Base-by-base conservation (phyloP, 2,797 vertebrate species). In the Anabacerthia variegaticeps region DNA sequence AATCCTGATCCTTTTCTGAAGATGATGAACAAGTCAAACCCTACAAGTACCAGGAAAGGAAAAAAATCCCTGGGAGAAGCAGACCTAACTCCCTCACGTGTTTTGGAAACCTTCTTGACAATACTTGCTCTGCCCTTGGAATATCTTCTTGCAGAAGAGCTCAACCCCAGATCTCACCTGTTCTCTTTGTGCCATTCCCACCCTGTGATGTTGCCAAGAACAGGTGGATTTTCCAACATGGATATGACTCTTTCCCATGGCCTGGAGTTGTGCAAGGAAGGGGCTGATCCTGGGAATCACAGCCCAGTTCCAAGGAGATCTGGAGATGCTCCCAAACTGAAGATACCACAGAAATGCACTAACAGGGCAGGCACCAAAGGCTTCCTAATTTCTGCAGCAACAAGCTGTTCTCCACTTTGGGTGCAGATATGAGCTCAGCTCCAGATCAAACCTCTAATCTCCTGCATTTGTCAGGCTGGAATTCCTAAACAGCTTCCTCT, bases 121-220 rank as follows among this genome's bases (percentile, higher is more conserved):
- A 14, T 9, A 12, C 4, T 75, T 90, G 5, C 12, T n/a, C 39
- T 39, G 48, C 19, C 37, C 8, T 67, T 49, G 20, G 49, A 51
- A 61, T 4, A 49, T 1, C 21, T 36, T 1, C 71, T 39, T 27
- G 41, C 52, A 8, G 3, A 39, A 32, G 36, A 82, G 52, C 34
- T 92, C 73, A 28, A 39, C 22, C 7, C 24, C 22, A 30, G 19
- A 10, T 44, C 46, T 19, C 14, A 0, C 7, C 18, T 2, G 0
- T 19, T n/a, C 66, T 48, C 72, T 15, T 18, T 46, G 63, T 65
- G 61, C 27, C 10, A 1, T 24, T 84, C 66, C 39, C 54, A 9
- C 1, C 10, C 13, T 0, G 0, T 3, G 46, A 28, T 2, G 5
- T 3, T 48, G 18, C 28, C 56, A 15, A 54, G 37, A 73, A n/a